Base-by-base conservation (phyloP, 2,113 vertebrate genomes). In the Sphaerodactylus townsendi region DNA sequence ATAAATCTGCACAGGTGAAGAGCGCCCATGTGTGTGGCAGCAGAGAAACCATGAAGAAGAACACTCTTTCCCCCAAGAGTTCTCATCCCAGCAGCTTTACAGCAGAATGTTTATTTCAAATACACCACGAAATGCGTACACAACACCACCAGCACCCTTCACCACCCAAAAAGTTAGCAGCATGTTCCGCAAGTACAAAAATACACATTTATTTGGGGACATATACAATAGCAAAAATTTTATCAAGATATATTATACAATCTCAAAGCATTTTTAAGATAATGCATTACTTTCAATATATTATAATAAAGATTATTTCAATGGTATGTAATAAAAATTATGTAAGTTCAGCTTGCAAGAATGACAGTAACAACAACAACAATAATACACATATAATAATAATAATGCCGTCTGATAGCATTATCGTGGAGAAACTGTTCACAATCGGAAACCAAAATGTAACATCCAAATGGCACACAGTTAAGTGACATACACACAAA, bases 101-200 rank as follows among this genome's bases (percentile, higher is more conserved):
- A 89, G 92, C 89, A 94, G 93, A 93, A 92, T 90, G 91, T 82
- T 93, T 95, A 95, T 95, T 96, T 95, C 92, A 94, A 91, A 95
- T 87, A 96, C 85, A 94, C 92, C 93, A 95, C 94, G 92, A 91
- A 95, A 92, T 93, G 92, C 84, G 93, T 94, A 95, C 90, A 94
- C 91, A 94, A 94, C 93, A 94, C 91, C 90, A 95, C 92, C 94
- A 95, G 94, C 95, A 95, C 93, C 77, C 77, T 92, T 62, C 93
- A 95, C 94, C 95, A 95, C 87, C 88, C 91, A 94, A 96, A 96
- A 96, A 96, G 95, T 96, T 96, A 98, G 97, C 97, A 98, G 97
- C 96, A 96, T 92, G 92, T 97, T 97, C 96, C 95, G 96, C 97
- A 98, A 97, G 96, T 98, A 98, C 96, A 99, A 99, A 98, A 98